These are phyloP conservation scores for Camponotus fellah DNA, from an alignment of 2,888 invertebrate species.

Conservation along the genomic window DNA sequence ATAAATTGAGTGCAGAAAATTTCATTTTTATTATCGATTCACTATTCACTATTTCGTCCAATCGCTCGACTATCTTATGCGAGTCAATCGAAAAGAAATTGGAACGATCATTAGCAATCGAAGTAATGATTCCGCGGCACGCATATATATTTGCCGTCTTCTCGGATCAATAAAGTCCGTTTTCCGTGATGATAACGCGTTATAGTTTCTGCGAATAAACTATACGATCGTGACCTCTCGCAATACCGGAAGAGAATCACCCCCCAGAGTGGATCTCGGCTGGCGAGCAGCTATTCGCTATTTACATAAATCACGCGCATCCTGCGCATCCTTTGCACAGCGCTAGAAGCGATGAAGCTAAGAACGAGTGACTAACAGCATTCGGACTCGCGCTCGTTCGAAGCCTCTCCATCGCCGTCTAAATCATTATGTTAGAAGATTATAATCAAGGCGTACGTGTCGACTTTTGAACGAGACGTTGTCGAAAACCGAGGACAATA, in stretches of 20 bases:
- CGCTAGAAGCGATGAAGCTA: constrained; percentile 67
- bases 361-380: constrained; percentile 69
- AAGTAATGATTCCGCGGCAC: constrained; percentile 1
- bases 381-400: constrained; percentile 54
- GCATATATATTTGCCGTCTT: not conserved
- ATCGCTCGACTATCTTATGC: not conserved
- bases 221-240: not conserved
- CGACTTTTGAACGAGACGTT: constrained; percentile 58
- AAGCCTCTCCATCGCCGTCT: constrained; percentile 60
- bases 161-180: constrained; percentile 38
- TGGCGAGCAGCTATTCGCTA: constrained; percentile 65
- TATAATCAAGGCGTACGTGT: constrained; percentile 77
- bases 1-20: not conserved
- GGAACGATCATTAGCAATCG: constrained; percentile 20
- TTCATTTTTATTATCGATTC: not conserved
- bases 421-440: constrained; percentile 77
- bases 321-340: constrained; percentile 46
- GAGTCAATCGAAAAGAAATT: not conserved
- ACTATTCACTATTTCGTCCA: not conserved
- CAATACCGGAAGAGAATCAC: constrained; percentile 63
- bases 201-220: constrained; percentile 47
- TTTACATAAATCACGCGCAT: constrained; percentile 59
- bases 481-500: constrained; percentile 69
- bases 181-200: constrained; percentile 33
- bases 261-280: constrained; percentile 50